These are phyloP conservation scores for Drosophila lacteicornis DNA, from an alignment of 1,140 invertebrate species.

Conservation along the genomic window DNA sequence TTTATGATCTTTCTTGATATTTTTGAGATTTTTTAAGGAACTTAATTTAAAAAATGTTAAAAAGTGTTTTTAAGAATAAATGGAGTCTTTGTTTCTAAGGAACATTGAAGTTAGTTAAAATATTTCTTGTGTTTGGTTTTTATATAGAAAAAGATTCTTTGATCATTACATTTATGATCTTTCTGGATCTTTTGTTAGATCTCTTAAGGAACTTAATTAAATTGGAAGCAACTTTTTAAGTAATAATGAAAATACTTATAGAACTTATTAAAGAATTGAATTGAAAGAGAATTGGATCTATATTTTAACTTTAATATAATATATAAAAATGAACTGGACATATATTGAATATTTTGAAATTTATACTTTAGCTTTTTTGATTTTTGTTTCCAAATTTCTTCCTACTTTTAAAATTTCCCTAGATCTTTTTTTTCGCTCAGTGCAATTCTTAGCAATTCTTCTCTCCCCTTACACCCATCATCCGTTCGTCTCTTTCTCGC, in stretches of 20 bases:
- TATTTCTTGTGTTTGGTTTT: too few species aligned
- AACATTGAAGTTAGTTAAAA: background rate
- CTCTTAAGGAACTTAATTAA: too few species aligned
- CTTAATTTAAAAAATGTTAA: too few species aligned
- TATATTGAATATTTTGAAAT: background rate
- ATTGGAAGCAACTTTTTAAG: too few species aligned
- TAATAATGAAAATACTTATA: too few species aligned
- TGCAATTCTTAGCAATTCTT: conserved; percentile 26
- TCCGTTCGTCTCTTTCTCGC: conserved; percentile 23
- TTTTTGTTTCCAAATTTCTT: background rate
- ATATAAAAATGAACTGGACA: background rate
- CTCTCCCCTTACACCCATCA: conserved; percentile 31
- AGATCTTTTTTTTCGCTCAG: background rate
- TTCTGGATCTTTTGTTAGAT: too few species aligned
- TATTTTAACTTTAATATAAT: background rate
- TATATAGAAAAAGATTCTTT: too few species aligned
- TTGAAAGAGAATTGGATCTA: background rate
- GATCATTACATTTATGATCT: too few species aligned
- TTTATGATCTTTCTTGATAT: too few species aligned
- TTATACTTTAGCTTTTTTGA: background rate
- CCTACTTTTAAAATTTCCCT: background rate
- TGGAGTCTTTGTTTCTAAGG: too few species aligned
- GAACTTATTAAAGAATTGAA: background rate
- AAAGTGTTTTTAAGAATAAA: too few species aligned
- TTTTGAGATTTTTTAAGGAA: too few species aligned